Evolutionary conservation across 2,888 invertebrate species (phyloP), one percentile per base, ranked within the genome.

Genomic region (Apocheima hispidaria): DNA sequence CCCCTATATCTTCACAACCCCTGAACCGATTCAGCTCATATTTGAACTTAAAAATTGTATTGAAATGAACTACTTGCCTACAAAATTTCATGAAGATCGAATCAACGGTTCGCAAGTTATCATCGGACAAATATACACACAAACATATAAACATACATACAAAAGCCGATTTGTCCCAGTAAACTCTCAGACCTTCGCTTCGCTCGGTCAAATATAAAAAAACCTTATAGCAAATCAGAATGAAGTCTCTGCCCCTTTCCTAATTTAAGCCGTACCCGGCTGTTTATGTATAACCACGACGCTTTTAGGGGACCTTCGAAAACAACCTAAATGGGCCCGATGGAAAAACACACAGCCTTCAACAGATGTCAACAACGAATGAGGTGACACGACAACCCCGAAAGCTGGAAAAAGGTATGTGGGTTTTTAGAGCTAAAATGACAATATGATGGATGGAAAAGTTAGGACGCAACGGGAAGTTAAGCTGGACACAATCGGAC

Each of bases 311-410:
- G 77, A 81, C 61, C 49, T 58, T 50, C 26, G 59, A 63, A 81
- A 70, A 69, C 77, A 73, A 51, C 64, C 54, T 16, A 63, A 59
- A 53, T 43, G 66, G 74, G 72, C 62, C 63, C 66, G 71, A 65
- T 74, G 84, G 81, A 84, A 84, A 84, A 80, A 78, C 77, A 79
- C 64, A 49, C 52, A 59, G 60, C 56, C 65, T 62, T 62, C 52
- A 49, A 44, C 51, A 44, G 53, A 54, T 61, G 63, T 68, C 65
- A 61, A 50, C 61, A 53, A 30, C 20, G 62, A 72, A 69, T 59
- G 63, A 70, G 71, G 73, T 77, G 73, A 74, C 80, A 79, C 70
- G 54, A 68, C 75, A 76, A 75, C 70, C 64, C 68, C 68, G 33
- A 55, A 73, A 68, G 70, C 48, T 50, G 43, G 16, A 61, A 66